Base-by-base conservation (phyloP, 2,113 vertebrate genomes). In the Proteles cristata region DNA sequence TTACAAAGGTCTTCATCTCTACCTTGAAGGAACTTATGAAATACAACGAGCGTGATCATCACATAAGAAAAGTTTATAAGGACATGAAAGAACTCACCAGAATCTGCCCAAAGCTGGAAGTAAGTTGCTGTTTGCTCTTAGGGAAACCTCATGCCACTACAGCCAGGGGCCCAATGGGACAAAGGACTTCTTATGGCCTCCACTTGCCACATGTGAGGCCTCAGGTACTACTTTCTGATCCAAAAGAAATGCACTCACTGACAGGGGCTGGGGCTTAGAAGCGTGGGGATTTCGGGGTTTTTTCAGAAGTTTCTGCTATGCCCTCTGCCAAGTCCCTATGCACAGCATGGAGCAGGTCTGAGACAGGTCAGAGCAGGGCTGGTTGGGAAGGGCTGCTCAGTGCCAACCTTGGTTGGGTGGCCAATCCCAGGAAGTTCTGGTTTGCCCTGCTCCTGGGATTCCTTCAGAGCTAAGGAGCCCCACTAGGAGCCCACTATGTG, bases 91-190 rank as follows among this genome's bases (percentile, higher is more conserved):
- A 77, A 53, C 94, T 97, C 39, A 95, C 48, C 14, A 9, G 39
- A 76, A 96, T 94, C 83, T 97, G 95, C 55, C 69, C 89, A 48
- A 97, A 93, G 48, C 92, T 97, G 71, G 31, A 94, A 53, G 73
- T 97, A 95, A 97, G 90, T 97, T 68, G 43, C 58, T 66, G 15
- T 90, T 96, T 90, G 48, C 55, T 89, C 23, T 90, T 71, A 88
- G 53, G 53, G 35, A 31, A 93, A 61, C 26, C 14, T 68, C 53
- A 68, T 83, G 68, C n/a, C 74, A 71, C 31, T 9, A 31, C 19
- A 94, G 73, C 35, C 61, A 43, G 71, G 25, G 12, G 15, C 15
- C n/a, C 68, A 66, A 76, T 0, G 25, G 74, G 31, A 43, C 16
- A 69, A 91, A 93, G 43, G 6, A 25, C 35, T 77, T 93, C 58